Conservation (phyloP, 2,888 invertebrate genomes). For the Ectemnius lituratus region DNA sequence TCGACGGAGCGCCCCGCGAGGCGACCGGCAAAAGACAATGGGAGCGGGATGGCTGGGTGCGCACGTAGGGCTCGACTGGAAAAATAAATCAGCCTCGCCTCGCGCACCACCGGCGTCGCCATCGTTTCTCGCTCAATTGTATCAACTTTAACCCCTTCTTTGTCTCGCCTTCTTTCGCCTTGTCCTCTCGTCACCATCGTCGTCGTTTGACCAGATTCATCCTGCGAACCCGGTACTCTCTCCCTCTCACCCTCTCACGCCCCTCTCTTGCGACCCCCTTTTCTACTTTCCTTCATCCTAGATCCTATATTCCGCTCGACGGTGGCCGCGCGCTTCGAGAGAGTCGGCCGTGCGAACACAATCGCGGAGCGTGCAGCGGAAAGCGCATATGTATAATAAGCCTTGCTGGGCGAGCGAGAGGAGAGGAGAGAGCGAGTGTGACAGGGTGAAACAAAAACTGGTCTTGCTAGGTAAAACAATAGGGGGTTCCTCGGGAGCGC, state of each 20-base stretch:
- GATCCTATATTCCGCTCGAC: slow-evolving; percentile 16
- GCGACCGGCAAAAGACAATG: slow-evolving; percentile 51
- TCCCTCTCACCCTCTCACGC: slow-evolving; percentile 41
- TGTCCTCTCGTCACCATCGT: slow-evolving; percentile 63
- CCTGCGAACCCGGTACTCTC: slow-evolving; percentile 45
- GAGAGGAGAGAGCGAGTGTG: slow-evolving; percentile 30
- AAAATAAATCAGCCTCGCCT: slow-evolving; percentile 72
- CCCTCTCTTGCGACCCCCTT: slow-evolving; percentile 31
- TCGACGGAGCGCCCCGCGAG: slow-evolving; percentile 25
- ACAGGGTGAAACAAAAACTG: slow-evolving; percentile 74
- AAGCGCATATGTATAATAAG: slow-evolving; percentile 72
- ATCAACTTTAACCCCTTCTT: slow-evolving; percentile 73
- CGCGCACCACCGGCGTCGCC: slow-evolving; percentile 37
- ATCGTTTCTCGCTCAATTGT: slow-evolving; percentile 71
- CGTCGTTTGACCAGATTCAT: slow-evolving; percentile 75
- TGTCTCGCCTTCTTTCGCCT: slow-evolving; percentile 62
- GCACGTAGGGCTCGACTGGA: slow-evolving; percentile 59
- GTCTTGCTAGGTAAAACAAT: slow-evolving; percentile 76
- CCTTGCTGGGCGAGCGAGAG: slow-evolving; percentile 35
- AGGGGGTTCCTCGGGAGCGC: slow-evolving; percentile 52
- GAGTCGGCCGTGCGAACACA: slow-evolving; percentile 61
- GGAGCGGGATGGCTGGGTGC: slow-evolving; percentile 25
- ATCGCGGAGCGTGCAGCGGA: slow-evolving; percentile 60
- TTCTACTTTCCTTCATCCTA: no score
- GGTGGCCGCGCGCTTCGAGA: slow-evolving; percentile 42